A percentile compares a stretch with the other conserved stretches of the same genome.
phyloP scores from a whole-genome alignment of 2,113 vertebrate genomes.

The Amazona vittata region DNA sequence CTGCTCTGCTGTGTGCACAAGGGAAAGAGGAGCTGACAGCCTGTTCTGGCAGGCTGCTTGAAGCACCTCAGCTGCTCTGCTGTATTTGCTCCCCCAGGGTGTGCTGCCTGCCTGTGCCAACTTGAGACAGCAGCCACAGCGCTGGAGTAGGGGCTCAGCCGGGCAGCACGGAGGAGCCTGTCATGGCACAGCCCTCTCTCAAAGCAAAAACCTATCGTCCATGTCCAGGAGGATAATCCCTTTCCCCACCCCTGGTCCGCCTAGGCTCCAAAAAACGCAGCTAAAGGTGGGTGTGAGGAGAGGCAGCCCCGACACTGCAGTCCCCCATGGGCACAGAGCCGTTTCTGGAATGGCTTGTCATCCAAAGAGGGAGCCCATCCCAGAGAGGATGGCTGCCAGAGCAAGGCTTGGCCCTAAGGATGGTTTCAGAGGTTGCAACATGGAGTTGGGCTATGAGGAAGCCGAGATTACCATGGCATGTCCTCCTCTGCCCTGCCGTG shows the following conservation, averaged over 20 bases:
- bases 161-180: neutral
- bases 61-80: neutral
- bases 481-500: slow-evolving; percentile 40
- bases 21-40: neutral
- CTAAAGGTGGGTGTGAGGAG: rapidly evolving
- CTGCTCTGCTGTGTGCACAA: rapidly evolving
- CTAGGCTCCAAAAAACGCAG: neutral
- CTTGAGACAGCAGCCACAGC: neutral
- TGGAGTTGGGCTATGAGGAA: neutral
- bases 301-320: neutral
- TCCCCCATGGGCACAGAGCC: rapidly evolving
- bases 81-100: rapidly evolving
- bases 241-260: neutral
- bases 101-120: neutral
- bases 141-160: neutral
- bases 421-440: neutral
- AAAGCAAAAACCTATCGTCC: neutral
- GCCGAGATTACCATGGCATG: neutral
- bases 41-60: neutral
- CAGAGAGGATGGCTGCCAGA: neutral
- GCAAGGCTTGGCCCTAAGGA: neutral
- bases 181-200: neutral
- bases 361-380: neutral
- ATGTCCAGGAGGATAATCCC: rapidly evolving
- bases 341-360: neutral